A percentile compares a stretch with the other conserved stretches of the same genome.
Evolutionary conservation across 2,888 invertebrate species (phyloP).

Genomic region (Meghimatium bilineatum): DNA sequence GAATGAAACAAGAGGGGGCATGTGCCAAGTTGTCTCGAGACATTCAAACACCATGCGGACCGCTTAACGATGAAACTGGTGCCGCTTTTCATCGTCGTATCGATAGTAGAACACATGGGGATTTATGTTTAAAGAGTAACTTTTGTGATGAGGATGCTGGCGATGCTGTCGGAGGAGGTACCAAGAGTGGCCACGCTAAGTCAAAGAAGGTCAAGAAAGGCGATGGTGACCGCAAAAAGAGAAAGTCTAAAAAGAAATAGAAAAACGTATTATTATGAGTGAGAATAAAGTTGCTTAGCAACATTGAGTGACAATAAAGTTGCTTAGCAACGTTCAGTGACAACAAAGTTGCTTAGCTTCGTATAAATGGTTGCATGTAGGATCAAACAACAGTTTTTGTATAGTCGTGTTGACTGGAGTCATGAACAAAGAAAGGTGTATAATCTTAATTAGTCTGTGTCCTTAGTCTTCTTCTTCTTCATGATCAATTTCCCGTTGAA

Average conservation of each 20-base stretch:
- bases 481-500: too few species aligned
- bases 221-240: not conserved
- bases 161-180: not conserved
- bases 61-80: not conserved
- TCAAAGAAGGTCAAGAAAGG: not conserved
- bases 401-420: too few species aligned
- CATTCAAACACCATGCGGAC: not conserved
- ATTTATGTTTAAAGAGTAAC: not conserved
- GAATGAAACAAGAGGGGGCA: slow-evolving; percentile 6
- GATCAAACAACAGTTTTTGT: too few species aligned
- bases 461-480: too few species aligned
- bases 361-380: too few species aligned
- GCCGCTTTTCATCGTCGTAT: not conserved
- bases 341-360: too few species aligned
- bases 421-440: too few species aligned
- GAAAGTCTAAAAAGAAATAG: not conserved
- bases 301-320: too few species aligned
- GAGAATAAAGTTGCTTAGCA: too few species aligned
- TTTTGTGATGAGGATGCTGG: not conserved
- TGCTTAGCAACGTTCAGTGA: too few species aligned
- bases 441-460: too few species aligned
- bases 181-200: not conserved
- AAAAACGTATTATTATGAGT: not conserved
- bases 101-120: not conserved
- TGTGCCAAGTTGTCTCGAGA: not conserved